Percentiles rank a stretch among this genome's conserved stretches.
phyloP scores from a whole-genome alignment of 2,113 vertebrate genomes.

The Peromyscus polionotus region DNA sequence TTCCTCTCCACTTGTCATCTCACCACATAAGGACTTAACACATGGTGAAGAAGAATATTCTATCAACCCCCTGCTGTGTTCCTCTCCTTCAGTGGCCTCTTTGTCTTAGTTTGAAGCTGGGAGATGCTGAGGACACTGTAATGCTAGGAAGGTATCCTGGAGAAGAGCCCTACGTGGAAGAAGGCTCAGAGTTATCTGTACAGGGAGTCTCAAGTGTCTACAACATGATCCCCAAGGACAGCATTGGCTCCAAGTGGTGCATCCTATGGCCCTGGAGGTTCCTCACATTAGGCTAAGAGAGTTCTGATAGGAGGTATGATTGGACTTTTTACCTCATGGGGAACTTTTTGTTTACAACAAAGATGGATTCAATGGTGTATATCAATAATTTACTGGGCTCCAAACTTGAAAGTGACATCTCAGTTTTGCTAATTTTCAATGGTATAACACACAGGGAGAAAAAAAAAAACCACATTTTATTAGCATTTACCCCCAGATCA shows the following conservation, averaged over 20 bases:
- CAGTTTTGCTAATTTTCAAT: not conserved
- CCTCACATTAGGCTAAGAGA: not conserved
- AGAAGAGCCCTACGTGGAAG: not conserved
- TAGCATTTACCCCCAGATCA: not conserved
- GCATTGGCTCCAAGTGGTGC: not conserved
- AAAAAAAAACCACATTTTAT: constrained; percentile 3
- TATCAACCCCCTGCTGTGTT: not conserved
- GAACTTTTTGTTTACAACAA: not conserved
- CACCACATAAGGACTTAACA: not conserved
- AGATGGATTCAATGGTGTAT: not conserved
- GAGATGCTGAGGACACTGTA: not conserved
- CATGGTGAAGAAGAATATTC: not conserved
- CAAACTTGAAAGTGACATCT: not conserved
- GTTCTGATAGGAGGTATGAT: not conserved
- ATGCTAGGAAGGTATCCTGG: not conserved
- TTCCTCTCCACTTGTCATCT: not conserved
- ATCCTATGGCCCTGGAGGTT: not conserved
- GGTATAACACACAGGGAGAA: not conserved
- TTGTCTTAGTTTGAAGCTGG: not conserved
- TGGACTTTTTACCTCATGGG: not conserved
- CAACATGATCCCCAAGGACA: not conserved
- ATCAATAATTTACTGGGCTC: not conserved
- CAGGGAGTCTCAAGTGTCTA: not conserved
- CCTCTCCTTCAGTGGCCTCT: not conserved
- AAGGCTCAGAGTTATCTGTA: not conserved